These are phyloP conservation scores for Eonycteris spelaea DNA, from an alignment of 2,113 vertebrate genomes.

Conservation along the genomic window DNA sequence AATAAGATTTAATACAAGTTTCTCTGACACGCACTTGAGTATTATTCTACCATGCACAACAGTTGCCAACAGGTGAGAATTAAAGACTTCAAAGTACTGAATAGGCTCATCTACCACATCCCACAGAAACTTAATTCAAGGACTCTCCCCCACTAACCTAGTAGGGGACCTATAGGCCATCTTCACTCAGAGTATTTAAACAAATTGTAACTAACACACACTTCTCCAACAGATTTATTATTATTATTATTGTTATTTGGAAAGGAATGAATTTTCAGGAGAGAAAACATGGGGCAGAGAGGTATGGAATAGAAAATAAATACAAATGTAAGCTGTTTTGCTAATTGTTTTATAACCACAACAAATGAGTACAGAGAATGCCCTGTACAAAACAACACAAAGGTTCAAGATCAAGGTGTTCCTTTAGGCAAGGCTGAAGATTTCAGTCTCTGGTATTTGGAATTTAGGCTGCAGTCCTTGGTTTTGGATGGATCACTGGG, in stretches of 20 bases:
- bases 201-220: slow-evolving; percentile 59
- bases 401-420: slow-evolving; percentile 77
- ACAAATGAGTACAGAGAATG: slow-evolving; percentile 86
- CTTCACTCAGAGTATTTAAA: slow-evolving; percentile 29
- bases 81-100: neutral
- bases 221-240: slow-evolving; percentile 81
- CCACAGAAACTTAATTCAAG: neutral
- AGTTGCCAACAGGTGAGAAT: neutral
- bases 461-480: slow-evolving; percentile 77
- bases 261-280: slow-evolving; percentile 73
- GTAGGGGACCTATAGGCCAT: neutral
- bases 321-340: slow-evolving; percentile 81
- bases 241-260: slow-evolving; percentile 58
- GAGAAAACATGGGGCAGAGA: slow-evolving; percentile 74
- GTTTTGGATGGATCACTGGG: slow-evolving; percentile 72
- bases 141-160: neutral
- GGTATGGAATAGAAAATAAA: slow-evolving; percentile 82
- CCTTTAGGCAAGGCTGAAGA: slow-evolving; percentile 82
- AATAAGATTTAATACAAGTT: neutral
- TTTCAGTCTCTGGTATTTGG: slow-evolving; percentile 79
- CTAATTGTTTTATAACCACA: slow-evolving; percentile 83
- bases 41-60: neutral
- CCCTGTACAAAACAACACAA: slow-evolving; percentile 83
- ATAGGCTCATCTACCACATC: neutral
- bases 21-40: neutral